Evolutionary conservation across 2,888 invertebrate species (phyloP).

Genomic region (Caenorhabditis sp.): DNA sequence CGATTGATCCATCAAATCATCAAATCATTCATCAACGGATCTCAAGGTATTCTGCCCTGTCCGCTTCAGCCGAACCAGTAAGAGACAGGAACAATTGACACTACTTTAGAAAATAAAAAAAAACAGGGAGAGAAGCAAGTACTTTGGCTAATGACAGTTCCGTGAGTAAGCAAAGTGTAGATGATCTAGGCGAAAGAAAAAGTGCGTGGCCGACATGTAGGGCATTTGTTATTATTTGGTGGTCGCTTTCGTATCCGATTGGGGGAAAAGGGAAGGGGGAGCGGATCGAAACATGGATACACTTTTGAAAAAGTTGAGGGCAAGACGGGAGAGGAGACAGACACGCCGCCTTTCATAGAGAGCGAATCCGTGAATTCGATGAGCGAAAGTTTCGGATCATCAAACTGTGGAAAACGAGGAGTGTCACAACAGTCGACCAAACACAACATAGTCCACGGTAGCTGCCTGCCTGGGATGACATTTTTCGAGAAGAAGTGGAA

Average conservation of each 20-base stretch:
- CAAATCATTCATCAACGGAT: no score
- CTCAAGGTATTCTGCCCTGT: no score
- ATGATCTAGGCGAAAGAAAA: slow-evolving; percentile 30
- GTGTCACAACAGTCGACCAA: slow-evolving; percentile 59
- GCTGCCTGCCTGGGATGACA: slow-evolving; percentile 28
- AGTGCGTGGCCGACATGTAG: slow-evolving; percentile 54
- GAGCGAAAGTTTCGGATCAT: slow-evolving; percentile 67
- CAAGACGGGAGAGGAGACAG: slow-evolving; percentile 45
- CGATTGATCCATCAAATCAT: no score
- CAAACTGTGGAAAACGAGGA: slow-evolving; percentile 58
- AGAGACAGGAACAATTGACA: slow-evolving; percentile 16
- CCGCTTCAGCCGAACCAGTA: neutral
- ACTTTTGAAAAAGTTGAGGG: slow-evolving; percentile 55
- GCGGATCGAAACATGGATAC: slow-evolving; percentile 61
- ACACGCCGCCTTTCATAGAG: slow-evolving; percentile 32
- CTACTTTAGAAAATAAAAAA: neutral
- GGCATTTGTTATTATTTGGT: slow-evolving; percentile 61
- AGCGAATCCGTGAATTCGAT: slow-evolving; percentile 58
- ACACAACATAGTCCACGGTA: slow-evolving; percentile 35
- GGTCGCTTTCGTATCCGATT: slow-evolving; percentile 39
- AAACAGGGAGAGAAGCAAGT: slow-evolving; percentile 10
- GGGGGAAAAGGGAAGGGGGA: slow-evolving; percentile 20
- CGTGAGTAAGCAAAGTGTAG: slow-evolving; percentile 43
- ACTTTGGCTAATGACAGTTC: slow-evolving; percentile 32
- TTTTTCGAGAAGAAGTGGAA: slow-evolving; percentile 43